Base-by-base conservation (phyloP, 2,797 vertebrate genomes). In the Aphelocoma californica region DNA sequence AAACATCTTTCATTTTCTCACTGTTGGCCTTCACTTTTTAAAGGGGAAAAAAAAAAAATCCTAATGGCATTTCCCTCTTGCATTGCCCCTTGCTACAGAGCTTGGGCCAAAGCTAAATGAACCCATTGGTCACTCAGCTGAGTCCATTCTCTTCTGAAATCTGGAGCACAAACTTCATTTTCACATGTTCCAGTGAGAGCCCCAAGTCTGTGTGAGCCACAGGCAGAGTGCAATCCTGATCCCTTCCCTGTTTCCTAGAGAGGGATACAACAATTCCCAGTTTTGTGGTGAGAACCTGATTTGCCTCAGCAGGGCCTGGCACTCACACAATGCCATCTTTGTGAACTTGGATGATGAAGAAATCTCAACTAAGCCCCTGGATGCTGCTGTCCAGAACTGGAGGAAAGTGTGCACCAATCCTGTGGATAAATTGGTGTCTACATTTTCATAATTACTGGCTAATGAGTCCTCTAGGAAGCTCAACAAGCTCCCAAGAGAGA, bases 271-370 rank as follows among this genome's bases (percentile, higher is more conserved):
- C 31, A 97, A 96, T 28, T 90, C 97, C 6, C 29, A 91, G 9
- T 51, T 97, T 47, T 97, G 95, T 5, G 98, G 96, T 2, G 98
- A 98, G 81, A 99, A 98, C 83, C 91, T 99, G 8, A 99, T 98
- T 2, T 98, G 98, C 34, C 95, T 98, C 91, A 99, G 98, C 94
- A 98, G 99, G 3, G 98, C 98, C 31, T 98, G 98, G 8, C 97
- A 98, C 32, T 98, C 98, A 3, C 98, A 99, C 97, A 99, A 99
- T 2, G 98, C 98, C n/a, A 98, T 99, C 80, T 99, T 99, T 84
- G 97, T 99, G 71, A 99, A 97, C 96, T 99, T 98, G 38, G 97
- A 94, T 25, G 99, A 99, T 1, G 82, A 97, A 2, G 96, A 93
- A 25, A 97, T 98, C 16, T 98, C 99, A 4, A 29, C 51, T 0